phyloP scores from a whole-genome alignment of 2,797 vertebrate species.

The Trachops cirrhosus region DNA sequence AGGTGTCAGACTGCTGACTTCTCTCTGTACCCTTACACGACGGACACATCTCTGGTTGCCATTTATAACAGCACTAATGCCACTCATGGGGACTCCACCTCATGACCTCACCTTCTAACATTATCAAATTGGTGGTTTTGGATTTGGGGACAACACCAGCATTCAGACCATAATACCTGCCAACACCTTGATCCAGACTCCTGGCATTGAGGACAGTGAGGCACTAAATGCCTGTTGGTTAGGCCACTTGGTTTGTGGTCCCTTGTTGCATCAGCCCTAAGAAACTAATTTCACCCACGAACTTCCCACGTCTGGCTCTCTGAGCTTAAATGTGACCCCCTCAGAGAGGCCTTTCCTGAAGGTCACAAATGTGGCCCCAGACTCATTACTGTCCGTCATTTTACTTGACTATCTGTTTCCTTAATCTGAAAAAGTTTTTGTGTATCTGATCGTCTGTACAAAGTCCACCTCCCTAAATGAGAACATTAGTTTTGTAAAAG shows the following conservation, averaged over 20 bases:
- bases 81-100: too few relatives aligned
- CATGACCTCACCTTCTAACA: background rate
- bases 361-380: accelerated
- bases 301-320: background rate
- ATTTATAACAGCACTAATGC: background rate
- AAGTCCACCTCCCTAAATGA: background rate
- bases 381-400: accelerated
- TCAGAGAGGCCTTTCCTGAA: background rate
- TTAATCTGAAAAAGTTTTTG: background rate
- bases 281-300: accelerated
- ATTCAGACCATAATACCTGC: background rate
- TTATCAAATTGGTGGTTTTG: accelerated
- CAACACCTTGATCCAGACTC: accelerated
- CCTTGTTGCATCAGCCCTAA: background rate
- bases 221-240: background rate
- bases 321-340: background rate
- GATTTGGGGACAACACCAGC: background rate
- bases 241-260: background rate
- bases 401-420: background rate
- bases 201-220: background rate
- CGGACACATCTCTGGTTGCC: background rate
- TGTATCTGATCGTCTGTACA: background rate
- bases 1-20: background rate
- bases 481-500: background rate
- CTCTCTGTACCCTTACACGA: background rate